Base-by-base conservation (phyloP, 2,888 invertebrate genomes). In the Scaeva pyrastri region DNA sequence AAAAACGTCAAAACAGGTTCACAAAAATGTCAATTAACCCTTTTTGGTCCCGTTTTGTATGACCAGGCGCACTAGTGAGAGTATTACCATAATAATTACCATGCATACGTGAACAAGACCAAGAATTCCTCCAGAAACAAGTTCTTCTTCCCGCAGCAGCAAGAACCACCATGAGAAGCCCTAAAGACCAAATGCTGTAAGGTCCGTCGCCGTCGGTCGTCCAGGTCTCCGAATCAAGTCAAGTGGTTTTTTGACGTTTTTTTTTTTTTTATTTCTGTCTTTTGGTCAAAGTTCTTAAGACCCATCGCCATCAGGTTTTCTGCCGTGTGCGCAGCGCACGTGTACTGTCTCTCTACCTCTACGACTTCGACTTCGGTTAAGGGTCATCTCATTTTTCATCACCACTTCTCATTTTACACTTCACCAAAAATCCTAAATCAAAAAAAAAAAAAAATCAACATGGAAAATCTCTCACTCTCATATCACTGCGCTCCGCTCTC, bases 321-420 rank as follows among this genome's bases (percentile, higher is more conserved):
- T 68, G 26, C 31, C n/a, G 43, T 71, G 66, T 82, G 86, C 86
- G 86, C 86, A 82, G 86, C 86, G 86, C 86, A 82, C 86, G 78
- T 78, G 81, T 82, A 74, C 36, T 78, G 14, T 45, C 60, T 68
- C 36, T 75, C 14, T 26, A 14, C 39, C 14, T 12, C 64, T 41
- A 39, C 58, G n/a, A n/a, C n/a, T n/a, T n/a, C n/a, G n/a, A n/a
- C n/a, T n/a, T n/a, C n/a, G 41, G 41, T 12, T 23, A 48, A 52
- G 68, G 39, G 52, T 68, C 68, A 68, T 39, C 36, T 48, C 52
- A 41, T 60, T 60, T 60, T 21, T 60, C 56, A 58, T 82, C 62
- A 66, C 55, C 19, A 8, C 41, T 58, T 75, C 75, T 71, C 75
- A 80, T 52, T 43, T 83, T 66, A 79, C 74, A 74, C 73, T 78